Conservation (phyloP, 2,888 invertebrate species). For the Drosophila siamana region DNA sequence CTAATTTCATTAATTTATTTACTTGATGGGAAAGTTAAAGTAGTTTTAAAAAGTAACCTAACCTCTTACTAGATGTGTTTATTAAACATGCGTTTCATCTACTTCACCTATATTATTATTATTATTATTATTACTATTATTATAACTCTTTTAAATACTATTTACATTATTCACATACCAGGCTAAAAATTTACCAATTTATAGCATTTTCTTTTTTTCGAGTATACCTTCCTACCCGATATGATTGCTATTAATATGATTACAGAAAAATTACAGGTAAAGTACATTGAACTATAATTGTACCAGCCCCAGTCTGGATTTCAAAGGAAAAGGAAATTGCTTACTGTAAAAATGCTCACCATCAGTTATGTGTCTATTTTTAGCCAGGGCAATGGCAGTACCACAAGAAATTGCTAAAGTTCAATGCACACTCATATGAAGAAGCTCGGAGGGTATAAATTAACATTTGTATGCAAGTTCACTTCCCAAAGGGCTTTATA, state of each 20-base stretch:
- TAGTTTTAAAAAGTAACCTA: too few species aligned
- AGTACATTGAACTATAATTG: constrained; percentile 58
- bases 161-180: too few species aligned
- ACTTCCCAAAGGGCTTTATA: constrained; percentile 3
- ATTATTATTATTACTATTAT: too few species aligned
- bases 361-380: constrained; percentile 58
- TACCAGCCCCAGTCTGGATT: constrained; percentile 21
- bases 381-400: constrained; percentile 34
- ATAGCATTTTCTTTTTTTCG: constrained; percentile 36
- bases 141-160: too few species aligned
- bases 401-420: constrained; percentile 32
- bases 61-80: too few species aligned
- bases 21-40: too few species aligned
- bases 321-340: constrained; percentile 67
- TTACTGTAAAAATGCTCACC: constrained; percentile 39
- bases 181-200: constrained; percentile 37
- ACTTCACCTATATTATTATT: too few species aligned
- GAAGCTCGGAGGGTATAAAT: constrained; percentile 26
- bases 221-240: constrained; percentile 20
- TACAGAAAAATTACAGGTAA: constrained; percentile 45
- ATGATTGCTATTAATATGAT: constrained; percentile 47
- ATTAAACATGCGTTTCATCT: too few species aligned
- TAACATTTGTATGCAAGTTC: constrained; percentile 30
- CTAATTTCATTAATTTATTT: too few species aligned
- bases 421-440: constrained; percentile 52